Evolutionary conservation across 2,888 invertebrate species (phyloP), one percentile per base, ranked within the genome.

Genomic region (Aradus depressus): DNA sequence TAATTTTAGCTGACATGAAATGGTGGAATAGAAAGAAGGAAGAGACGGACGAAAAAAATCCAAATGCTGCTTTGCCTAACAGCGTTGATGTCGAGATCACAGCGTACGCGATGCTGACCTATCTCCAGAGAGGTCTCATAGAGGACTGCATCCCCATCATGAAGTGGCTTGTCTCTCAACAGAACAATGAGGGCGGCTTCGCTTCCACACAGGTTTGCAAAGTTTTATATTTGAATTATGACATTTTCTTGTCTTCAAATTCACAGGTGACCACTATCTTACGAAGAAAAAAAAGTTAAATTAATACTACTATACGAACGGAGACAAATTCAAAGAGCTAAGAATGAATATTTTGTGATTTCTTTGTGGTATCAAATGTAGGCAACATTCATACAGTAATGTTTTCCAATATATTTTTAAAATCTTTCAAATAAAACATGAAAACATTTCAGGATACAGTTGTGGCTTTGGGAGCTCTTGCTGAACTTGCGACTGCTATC

Each of bases 21-120:
- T 89, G 87, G 81, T 93, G 92, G 92, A 78, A 79, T 37, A 81
- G 83, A 54, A 77, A 73, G 1, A 67, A 70, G 8, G 65, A 69
- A 1, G 63, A 70, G 37, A 63, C 64, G 10, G 78, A 79, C 52
- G 72, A 72, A 39, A 74, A 75, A 48, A 81, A 81, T 63, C 80
- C 81, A 0, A 80, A 81, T 80, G 57, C 62, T 8, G 67, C 71
- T 32, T 68, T 78, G 54, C 80, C 86, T 0, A 76, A 77, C 53
- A 80, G 85, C 0, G 76, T 83, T 1, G 80, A 84, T 60, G 79
- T 95, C 3, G 88, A 89, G 67, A 86, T 89, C 60, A 92, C 95
- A 0, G 80, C 93, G 0, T 96, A 95, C 67, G 85, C 82, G 0
- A 70, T 96, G 50, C 71, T 91, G 50, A 80, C 87, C 0, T 78